These are phyloP conservation scores for Omphaloscelis lunosa DNA, from an alignment of 2,888 invertebrate species.

Conservation along the genomic window DNA sequence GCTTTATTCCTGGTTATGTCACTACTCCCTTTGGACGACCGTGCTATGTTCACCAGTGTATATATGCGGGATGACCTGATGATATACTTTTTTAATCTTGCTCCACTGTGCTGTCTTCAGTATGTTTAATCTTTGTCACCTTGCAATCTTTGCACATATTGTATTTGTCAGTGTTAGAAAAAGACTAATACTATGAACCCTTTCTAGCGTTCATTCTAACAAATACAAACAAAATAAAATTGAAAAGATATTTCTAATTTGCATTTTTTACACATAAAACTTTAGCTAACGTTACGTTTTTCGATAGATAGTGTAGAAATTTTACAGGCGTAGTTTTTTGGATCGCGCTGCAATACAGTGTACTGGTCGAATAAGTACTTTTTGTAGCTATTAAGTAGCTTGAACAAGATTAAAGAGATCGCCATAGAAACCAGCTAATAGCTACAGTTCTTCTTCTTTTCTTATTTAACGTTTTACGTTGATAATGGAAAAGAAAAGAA, in stretches of 20 bases:
- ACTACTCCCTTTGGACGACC: neutral
- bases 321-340: slow-evolving; percentile 19
- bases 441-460: neutral
- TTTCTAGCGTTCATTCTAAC: neutral
- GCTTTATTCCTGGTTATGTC: neutral
- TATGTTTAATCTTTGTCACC: neutral
- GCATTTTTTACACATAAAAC: slow-evolving; percentile 41
- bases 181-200: too few species aligned
- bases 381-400: slow-evolving; percentile 20
- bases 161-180: neutral
- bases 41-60: neutral
- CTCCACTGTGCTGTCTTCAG: too few species aligned
- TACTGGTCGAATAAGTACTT: neutral
- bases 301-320: slow-evolving; percentile 5
- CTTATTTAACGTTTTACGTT: neutral
- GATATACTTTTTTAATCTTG: neutral
- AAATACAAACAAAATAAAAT: slow-evolving; percentile 19
- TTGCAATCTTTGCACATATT: neutral
- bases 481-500: neutral
- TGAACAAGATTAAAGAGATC: slow-evolving; percentile 29
- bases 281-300: slow-evolving; percentile 18
- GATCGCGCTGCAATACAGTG: slow-evolving; percentile 8
- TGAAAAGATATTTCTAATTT: slow-evolving; percentile 17
- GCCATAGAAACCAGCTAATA: slow-evolving; percentile 4
- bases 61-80: neutral